Percentiles rank a stretch among this genome's conserved stretches.
Conservation (phyloP, 2,888 invertebrate species). For the Cantharis rufa region DNA sequence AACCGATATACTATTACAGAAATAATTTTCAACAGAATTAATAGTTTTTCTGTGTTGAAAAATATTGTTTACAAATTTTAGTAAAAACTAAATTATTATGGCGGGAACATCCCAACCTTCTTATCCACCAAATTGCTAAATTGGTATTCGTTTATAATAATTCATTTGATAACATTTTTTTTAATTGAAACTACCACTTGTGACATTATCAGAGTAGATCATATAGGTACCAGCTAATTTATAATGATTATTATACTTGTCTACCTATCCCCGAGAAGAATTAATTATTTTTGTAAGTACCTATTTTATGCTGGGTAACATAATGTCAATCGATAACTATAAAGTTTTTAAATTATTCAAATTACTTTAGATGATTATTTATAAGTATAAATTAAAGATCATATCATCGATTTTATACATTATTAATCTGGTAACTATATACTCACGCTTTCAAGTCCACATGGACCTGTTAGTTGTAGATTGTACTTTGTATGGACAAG, state of each 20-base stretch:
- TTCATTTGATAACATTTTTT: too few species aligned
- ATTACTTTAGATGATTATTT: neutral
- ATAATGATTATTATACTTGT: neutral
- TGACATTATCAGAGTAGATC: neutral
- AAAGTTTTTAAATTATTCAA: neutral
- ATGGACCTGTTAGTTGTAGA: neutral
- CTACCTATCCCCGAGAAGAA: neutral
- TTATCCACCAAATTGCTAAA: neutral
- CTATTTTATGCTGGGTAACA: neutral
- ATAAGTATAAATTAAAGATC: neutral
- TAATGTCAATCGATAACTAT: neutral
- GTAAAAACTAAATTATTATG: neutral
- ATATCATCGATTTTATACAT: neutral
- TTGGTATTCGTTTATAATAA: neutral
- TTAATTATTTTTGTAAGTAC: neutral
- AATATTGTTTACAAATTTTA: neutral
- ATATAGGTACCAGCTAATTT: neutral
- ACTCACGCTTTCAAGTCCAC: neutral
- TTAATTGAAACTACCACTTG: neutral
- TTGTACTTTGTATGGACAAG: neutral
- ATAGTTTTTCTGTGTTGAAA: neutral
- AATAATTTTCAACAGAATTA: neutral
- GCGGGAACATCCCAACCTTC: neutral
- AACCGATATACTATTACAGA: slow-evolving; percentile 15
- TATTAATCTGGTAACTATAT: neutral